phyloP scores from a whole-genome alignment of 2,888 invertebrate genomes.

The Ptilodon capucinus region DNA sequence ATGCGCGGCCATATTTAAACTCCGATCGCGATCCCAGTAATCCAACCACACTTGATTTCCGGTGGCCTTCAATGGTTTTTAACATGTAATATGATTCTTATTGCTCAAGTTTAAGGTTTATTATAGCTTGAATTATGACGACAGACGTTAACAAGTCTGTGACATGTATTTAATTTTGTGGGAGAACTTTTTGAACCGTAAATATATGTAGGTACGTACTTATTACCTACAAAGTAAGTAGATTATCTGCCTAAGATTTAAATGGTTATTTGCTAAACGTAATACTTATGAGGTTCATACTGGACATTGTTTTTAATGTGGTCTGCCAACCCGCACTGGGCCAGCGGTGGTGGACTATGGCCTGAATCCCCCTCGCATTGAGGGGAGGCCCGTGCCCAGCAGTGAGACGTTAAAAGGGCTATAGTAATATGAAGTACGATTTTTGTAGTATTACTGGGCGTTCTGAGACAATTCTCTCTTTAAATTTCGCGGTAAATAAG shows the following conservation, averaged over 20 bases:
- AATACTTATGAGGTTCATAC: constrained; percentile 16
- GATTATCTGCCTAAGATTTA: constrained; percentile 13
- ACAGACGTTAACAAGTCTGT: constrained; percentile 24
- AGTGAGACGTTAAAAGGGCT: too few species aligned
- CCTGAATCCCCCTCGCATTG: too few species aligned
- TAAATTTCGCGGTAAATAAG: constrained; percentile 33
- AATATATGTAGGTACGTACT: too few species aligned
- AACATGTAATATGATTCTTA: constrained; percentile 18
- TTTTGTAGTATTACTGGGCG: constrained; percentile 16
- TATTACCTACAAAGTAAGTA: too few species aligned
- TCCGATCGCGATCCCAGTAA: constrained; percentile 69
- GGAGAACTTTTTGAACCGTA: constrained; percentile 58
- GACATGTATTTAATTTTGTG: constrained; percentile 49
- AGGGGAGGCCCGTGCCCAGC: too few species aligned
- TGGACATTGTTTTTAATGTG: constrained; percentile 18
- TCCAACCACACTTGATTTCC: constrained; percentile 56
- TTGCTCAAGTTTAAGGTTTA: constrained; percentile 27
- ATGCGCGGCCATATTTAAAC: constrained; percentile 64
- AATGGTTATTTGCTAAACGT: constrained; percentile 22
- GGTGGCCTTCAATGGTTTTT: constrained; percentile 29
- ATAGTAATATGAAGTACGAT: too few species aligned
- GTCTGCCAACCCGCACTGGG: too few species aligned
- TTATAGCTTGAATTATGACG: constrained; percentile 22
- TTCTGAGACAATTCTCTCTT: constrained; percentile 21
- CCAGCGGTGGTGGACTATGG: too few species aligned